Evolutionary conservation across 1,140 invertebrate species (phyloP).

Genomic region (Pararge aegeria): DNA sequence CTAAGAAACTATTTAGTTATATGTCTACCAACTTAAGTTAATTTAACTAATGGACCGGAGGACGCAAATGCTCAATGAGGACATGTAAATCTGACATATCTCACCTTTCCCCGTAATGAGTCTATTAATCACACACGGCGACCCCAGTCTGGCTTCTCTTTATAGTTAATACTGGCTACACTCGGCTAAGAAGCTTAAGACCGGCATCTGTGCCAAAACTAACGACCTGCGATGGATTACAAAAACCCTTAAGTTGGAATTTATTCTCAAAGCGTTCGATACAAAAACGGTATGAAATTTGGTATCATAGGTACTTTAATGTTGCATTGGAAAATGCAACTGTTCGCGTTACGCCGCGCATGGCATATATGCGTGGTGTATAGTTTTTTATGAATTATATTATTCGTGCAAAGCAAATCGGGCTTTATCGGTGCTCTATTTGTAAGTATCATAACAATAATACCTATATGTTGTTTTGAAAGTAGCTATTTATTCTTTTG

Average conservation of each 20-base stretch:
- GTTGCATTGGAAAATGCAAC: too few relatives aligned
- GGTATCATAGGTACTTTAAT: too few relatives aligned
- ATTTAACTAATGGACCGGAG: slow-evolving; percentile 32
- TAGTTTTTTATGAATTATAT: too few relatives aligned
- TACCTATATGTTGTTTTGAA: too few relatives aligned
- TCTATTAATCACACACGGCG: slow-evolving; percentile 62
- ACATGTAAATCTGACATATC: slow-evolving; percentile 52
- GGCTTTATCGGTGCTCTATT: too few relatives aligned
- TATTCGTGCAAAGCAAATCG: too few relatives aligned
- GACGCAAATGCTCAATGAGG: slow-evolving; percentile 31
- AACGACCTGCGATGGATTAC: slow-evolving; percentile 48
- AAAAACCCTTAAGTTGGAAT: slow-evolving; percentile 29
- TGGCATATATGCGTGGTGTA: too few relatives aligned
- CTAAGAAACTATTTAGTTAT: background rate
- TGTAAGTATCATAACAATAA: too few relatives aligned
- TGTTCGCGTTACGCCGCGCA: too few relatives aligned
- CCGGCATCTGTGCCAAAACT: slow-evolving; percentile 68
- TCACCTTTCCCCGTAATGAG: slow-evolving; percentile 57
- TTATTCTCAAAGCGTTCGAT: slow-evolving; percentile 34
- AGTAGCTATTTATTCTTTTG: too few relatives aligned
- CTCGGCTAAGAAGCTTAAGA: slow-evolving; percentile 42
- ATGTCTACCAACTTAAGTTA: background rate
- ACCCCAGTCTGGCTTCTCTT: slow-evolving; percentile 43
- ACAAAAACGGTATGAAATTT: background rate
- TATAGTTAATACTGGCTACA: slow-evolving; percentile 38